Conservation (phyloP, 2,797 vertebrate species). For the Xiphorhynchus erythropygius region DNA sequence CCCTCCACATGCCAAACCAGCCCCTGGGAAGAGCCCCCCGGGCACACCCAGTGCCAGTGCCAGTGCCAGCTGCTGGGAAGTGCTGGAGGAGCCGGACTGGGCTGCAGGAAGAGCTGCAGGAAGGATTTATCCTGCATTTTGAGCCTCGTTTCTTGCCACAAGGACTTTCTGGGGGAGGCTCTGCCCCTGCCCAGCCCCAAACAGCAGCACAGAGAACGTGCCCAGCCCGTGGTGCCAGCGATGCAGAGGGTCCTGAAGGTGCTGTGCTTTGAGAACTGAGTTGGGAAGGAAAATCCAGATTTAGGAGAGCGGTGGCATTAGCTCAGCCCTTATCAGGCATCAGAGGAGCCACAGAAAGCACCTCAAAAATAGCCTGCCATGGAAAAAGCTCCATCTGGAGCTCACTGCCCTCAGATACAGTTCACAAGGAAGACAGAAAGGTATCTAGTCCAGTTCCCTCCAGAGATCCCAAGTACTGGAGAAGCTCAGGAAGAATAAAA, state of each 20-base stretch:
- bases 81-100: accelerated
- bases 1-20: neutral
- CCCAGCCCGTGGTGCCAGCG: neutral
- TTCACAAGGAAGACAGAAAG: neutral
- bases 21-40: neutral
- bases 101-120: neutral
- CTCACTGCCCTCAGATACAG: neutral
- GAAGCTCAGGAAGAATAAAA: neutral
- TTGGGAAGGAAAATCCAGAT: neutral
- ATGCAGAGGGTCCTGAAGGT: neutral
- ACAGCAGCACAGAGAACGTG: neutral
- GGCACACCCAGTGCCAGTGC: neutral
- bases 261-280: neutral
- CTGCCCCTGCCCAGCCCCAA: neutral
- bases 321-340: neutral
- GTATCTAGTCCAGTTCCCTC: neutral
- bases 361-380: neutral
- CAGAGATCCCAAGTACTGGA: neutral
- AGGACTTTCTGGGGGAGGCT: neutral
- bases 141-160: neutral
- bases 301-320: neutral
- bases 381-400: neutral
- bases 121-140: neutral
- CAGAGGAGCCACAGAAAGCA: neutral
- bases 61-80: neutral